Percentiles rank a stretch among this genome's conserved stretches.
Evolutionary conservation across 2,797 vertebrate species (phyloP).

Genomic region (Hephaestus fuliginosus): DNA sequence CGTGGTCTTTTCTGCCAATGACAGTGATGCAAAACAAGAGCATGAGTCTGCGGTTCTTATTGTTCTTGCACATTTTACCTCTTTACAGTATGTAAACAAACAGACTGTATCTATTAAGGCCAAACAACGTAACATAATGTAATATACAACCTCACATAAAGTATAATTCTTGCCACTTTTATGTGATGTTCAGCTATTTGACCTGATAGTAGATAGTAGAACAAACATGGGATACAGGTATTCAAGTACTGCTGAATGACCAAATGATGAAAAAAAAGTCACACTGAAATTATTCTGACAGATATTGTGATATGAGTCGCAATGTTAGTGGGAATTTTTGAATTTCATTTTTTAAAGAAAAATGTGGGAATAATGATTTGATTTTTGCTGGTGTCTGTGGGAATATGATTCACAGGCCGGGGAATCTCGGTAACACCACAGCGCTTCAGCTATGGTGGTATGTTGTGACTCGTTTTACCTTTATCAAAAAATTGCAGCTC

Average conservation of each 20-base stretch:
- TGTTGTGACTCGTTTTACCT: too few relatives aligned
- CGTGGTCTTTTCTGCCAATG: slow-evolving; percentile 24
- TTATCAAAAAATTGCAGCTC: too few relatives aligned
- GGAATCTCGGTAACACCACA: too few relatives aligned
- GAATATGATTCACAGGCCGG: too few relatives aligned
- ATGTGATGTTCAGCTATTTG: not conserved
- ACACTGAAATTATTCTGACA: too few relatives aligned
- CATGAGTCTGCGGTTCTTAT: not conserved
- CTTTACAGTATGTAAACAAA: not conserved
- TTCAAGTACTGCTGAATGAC: not conserved
- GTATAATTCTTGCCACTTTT: slow-evolving; percentile 8
- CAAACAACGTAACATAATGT: not conserved
- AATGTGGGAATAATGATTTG: too few relatives aligned
- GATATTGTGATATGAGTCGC: too few relatives aligned
- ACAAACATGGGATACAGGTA: not conserved
- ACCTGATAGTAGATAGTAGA: not conserved
- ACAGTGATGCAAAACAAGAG: slow-evolving; percentile 7
- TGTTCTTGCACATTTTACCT: slow-evolving; percentile 11
- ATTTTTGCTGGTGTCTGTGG: too few relatives aligned
- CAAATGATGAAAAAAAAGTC: too few relatives aligned
- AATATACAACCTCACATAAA: slow-evolving; percentile 1
- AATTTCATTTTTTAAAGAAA: too few relatives aligned
- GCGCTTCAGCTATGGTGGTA: too few relatives aligned
- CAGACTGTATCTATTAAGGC: not conserved
- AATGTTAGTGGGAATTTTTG: too few relatives aligned